A percentile compares a stretch with the other conserved stretches of the same genome.
Conservation (phyloP, 2,113 vertebrate species). For the Eublepharis macularius region DNA sequence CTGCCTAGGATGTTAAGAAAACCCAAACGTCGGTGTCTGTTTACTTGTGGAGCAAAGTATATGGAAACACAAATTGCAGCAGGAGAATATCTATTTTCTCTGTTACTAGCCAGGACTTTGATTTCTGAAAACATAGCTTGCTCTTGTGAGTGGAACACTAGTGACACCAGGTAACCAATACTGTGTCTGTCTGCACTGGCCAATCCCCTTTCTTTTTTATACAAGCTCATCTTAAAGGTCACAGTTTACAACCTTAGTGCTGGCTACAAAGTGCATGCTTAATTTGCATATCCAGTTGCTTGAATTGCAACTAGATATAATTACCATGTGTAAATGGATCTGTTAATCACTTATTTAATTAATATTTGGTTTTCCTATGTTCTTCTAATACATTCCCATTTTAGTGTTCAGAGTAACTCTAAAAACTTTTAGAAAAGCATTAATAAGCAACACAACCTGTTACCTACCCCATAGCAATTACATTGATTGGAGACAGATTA, state of each 20-base stretch:
- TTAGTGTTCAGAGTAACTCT: background rate
- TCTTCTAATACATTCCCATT: constrained; percentile 25
- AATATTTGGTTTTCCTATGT: constrained; percentile 70
- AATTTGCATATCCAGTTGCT: constrained; percentile 39
- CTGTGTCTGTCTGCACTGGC: background rate
- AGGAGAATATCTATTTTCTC: background rate
- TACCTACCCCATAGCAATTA: constrained; percentile 30
- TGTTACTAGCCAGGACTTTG: background rate
- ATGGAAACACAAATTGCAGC: background rate
- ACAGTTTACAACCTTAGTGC: constrained; percentile 19
- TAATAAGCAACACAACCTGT: constrained; percentile 29
- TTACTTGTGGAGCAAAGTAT: background rate
- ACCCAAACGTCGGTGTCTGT: background rate
- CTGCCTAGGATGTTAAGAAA: background rate
- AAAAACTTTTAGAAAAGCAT: constrained; percentile 34
- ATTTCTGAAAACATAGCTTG: background rate
- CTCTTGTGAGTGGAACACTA: background rate
- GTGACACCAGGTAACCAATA: background rate
- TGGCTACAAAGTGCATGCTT: constrained; percentile 25
- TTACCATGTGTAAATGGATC: constrained; percentile 63
- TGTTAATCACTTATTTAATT: constrained; percentile 76
- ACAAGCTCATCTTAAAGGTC: constrained; percentile 5
- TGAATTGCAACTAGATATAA: constrained; percentile 60
- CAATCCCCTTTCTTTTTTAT: background rate
- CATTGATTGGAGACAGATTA: constrained; percentile 23